These are phyloP conservation scores for Alloplasta piceator DNA, from an alignment of 2,888 invertebrate species.

Conservation along the genomic window DNA sequence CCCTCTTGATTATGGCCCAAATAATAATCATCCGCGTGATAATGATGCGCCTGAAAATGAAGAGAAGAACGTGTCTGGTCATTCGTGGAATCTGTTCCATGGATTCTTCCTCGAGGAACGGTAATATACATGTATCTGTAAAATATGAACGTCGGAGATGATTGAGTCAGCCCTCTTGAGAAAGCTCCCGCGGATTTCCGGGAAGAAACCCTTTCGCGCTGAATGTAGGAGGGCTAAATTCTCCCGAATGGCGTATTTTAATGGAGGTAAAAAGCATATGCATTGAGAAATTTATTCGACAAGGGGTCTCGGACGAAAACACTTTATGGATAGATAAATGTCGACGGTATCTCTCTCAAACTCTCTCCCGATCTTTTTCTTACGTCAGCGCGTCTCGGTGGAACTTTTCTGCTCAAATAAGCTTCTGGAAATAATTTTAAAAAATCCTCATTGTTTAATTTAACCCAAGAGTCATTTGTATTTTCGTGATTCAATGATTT, in stretches of 20 bases:
- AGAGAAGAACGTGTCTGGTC: constrained; percentile 1
- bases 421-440: too few relatives aligned
- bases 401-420: too few relatives aligned
- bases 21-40: constrained; percentile 15
- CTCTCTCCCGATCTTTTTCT: too few relatives aligned
- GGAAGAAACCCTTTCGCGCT: constrained; percentile 48
- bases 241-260: constrained; percentile 1
- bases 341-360: background rate
- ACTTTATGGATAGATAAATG: constrained; percentile 52
- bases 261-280: constrained; percentile 27
- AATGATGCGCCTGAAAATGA: constrained; percentile 8
- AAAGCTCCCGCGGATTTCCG: constrained; percentile 50
- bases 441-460: too few relatives aligned
- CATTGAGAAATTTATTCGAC: constrained; percentile 58
- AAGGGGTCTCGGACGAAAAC: constrained; percentile 26
- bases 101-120: constrained; percentile 2
- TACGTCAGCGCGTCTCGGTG: too few relatives aligned
- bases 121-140: constrained; percentile 2
- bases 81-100: constrained; percentile 17
- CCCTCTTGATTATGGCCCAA: constrained; percentile 37
- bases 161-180: background rate
- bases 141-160: background rate
- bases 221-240: constrained; percentile 45
- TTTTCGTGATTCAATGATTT: too few relatives aligned
- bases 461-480: too few relatives aligned